These are phyloP conservation scores for Bucco capensis DNA, from an alignment of 2,113 vertebrate genomes.

Conservation along the genomic window DNA sequence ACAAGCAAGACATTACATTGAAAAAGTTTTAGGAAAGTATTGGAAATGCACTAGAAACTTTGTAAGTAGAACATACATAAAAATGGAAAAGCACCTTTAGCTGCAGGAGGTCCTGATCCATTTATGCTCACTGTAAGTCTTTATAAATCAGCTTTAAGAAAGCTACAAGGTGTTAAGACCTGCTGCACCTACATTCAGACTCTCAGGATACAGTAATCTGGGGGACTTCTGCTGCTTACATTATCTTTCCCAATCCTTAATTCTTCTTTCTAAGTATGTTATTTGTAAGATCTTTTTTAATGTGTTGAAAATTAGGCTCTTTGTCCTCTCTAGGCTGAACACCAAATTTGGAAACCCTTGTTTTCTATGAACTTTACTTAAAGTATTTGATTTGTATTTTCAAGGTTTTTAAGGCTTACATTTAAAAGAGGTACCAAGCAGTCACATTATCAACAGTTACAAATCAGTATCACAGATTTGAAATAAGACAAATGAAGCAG, in stretches of 20 bases:
- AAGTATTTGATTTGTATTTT: not conserved
- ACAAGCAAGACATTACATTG: constrained; percentile 8
- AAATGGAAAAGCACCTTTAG: constrained; percentile 35
- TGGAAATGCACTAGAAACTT: constrained; percentile 13
- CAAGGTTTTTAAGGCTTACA: not conserved
- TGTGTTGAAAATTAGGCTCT: not conserved
- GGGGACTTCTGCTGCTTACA: not conserved
- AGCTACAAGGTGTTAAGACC: not conserved
- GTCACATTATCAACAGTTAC: not conserved
- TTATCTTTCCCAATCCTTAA: not conserved
- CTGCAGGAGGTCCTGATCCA: not conserved
- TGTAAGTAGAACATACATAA: not conserved
- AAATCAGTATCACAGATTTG: not conserved
- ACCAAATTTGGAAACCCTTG: not conserved
- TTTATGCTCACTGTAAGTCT: not conserved
- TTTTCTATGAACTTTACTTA: not conserved
- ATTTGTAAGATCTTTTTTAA: not conserved
- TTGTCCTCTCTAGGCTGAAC: not conserved
- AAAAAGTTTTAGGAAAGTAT: constrained; percentile 23
- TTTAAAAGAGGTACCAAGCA: not conserved
- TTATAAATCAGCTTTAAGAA: not conserved
- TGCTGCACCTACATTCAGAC: not conserved
- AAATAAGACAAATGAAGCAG: not conserved
- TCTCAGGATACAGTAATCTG: not conserved
- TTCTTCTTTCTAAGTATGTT: not conserved